Evolutionary conservation across 2,888 invertebrate species (phyloP), one percentile per base, ranked within the genome.

Genomic region (Dinocampus coccinellae): DNA sequence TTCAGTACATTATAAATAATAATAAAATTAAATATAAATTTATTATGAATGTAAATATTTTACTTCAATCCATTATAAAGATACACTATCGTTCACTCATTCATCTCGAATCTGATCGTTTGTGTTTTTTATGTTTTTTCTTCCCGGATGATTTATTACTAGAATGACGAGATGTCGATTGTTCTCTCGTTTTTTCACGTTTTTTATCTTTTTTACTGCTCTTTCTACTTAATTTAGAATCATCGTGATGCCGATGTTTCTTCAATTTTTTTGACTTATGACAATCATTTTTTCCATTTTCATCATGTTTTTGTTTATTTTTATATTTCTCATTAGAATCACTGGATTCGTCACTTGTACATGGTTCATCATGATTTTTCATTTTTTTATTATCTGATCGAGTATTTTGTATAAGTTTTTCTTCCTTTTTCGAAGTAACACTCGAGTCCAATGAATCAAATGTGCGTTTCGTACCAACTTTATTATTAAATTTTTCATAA

Each of bases 401-500:
- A 66, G 73, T 75, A 67, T 39, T 79, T 55, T 69, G 64, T 61
- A 78, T 84, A 72, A 76, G 83, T 76, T 75, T 75, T 13, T 83
- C 84, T 69, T 87, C 86, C 3, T 62, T 81, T 79, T 52, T 74
- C 16, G 70, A 47, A 13, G 67, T 65, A 34, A 29, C 24, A n/a
- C 76, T 69, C 9, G 39, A 24, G n/a, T 65, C 36, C 20, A 67
- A 70, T 83, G 81, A 69, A 82, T 74, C 71, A 26, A 16, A 22
- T 16, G 52, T 73, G 69, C 69, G 72, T 29, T 64, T 73, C 55
- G 76, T 75, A 2, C 63, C 73, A 36, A 57, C 33, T 62, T 87
- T 89, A 76, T 85, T 90, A 79, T 92, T 93, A 81, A 93, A 94
- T 79, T 93, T 91, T 78, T 94, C 92, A 83, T 91, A 95, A 76